Percentiles rank a stretch among this genome's conserved stretches.
These are phyloP conservation scores for Idaea dimidiata DNA, from an alignment of 2,888 invertebrate species.

Conservation along the genomic window DNA sequence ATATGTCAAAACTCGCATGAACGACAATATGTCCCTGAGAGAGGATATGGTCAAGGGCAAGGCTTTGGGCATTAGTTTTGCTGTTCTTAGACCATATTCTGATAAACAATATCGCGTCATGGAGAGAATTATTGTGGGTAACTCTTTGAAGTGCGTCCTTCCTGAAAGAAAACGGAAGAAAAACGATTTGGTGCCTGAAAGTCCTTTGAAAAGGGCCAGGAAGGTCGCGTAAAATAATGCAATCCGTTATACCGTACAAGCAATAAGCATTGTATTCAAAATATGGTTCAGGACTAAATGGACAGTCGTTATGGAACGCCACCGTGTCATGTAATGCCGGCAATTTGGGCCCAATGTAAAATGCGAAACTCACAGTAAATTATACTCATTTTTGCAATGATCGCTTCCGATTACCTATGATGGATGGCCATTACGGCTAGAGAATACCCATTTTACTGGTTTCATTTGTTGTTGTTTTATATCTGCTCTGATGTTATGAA, in stretches of 20 bases:
- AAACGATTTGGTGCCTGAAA: constrained; percentile 47
- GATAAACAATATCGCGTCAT: constrained; percentile 63
- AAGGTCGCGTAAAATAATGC: constrained; percentile 29
- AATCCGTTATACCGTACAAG: constrained; percentile 25
- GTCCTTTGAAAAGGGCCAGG: constrained; percentile 54
- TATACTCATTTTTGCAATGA: constrained; percentile 73
- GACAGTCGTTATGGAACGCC: constrained; percentile 55
- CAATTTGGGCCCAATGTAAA: constrained; percentile 69
- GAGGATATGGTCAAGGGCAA: constrained; percentile 65
- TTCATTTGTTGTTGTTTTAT: constrained; percentile 29
- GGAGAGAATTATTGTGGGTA: constrained; percentile 60
- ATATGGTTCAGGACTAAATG: constrained; percentile 45
- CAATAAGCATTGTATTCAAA: constrained; percentile 36
- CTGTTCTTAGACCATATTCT: constrained; percentile 56
- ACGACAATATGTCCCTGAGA: constrained; percentile 50
- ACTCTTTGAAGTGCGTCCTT: constrained; percentile 41
- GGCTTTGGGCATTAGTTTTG: constrained; percentile 60
- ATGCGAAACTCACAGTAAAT: constrained; percentile 65
- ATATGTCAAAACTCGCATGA: constrained; percentile 57
- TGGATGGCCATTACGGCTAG: constrained; percentile 53
- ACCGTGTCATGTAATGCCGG: constrained; percentile 65
- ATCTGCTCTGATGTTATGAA: constrained; percentile 17
- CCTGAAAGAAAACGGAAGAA: constrained; percentile 50
- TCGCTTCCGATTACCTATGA: constrained; percentile 75
- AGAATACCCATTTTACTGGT: constrained; percentile 36